These are phyloP conservation scores for Phoenicopterus ruber DNA, from an alignment of 2,113 vertebrate genomes.

Conservation along the genomic window DNA sequence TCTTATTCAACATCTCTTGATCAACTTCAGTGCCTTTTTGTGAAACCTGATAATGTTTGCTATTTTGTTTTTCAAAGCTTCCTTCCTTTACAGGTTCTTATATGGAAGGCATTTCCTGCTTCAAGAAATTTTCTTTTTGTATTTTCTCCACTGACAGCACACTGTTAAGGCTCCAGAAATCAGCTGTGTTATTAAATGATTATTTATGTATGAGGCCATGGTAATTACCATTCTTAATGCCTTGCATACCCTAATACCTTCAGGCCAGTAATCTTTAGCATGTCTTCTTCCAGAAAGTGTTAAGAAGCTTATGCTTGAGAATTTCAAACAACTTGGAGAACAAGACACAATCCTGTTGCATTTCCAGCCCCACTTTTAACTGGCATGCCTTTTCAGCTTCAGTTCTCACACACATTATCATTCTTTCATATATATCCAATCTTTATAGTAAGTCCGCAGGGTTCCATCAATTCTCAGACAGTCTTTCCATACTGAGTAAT, in stretches of 20 bases:
- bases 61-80: background rate
- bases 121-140: background rate
- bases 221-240: conserved; percentile 59
- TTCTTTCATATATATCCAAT: conserved; percentile 10
- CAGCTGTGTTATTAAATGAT: conserved; percentile 48
- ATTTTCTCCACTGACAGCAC: conserved; percentile 2
- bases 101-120: background rate
- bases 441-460: conserved; percentile 5
- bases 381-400: conserved; percentile 5
- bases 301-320: conserved; percentile 56
- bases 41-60: background rate
- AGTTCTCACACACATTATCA: conserved; percentile 19
- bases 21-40: background rate
- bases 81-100: background rate
- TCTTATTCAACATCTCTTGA: background rate
- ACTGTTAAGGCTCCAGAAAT: conserved; percentile 10
- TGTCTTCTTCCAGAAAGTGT: conserved; percentile 34
- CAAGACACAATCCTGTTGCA: conserved; percentile 43
- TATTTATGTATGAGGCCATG: conserved; percentile 54
- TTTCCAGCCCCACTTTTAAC: conserved; percentile 43
- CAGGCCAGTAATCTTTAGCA: conserved; percentile 53
- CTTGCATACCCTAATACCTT: conserved; percentile 47
- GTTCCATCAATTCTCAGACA: conserved; percentile 36
- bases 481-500: conserved; percentile 33
- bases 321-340: conserved; percentile 51